Percentiles rank a stretch among this genome's conserved stretches.
Evolutionary conservation across 2,113 vertebrate genomes (phyloP).

Genomic region (Philantomba maxwellii): DNA sequence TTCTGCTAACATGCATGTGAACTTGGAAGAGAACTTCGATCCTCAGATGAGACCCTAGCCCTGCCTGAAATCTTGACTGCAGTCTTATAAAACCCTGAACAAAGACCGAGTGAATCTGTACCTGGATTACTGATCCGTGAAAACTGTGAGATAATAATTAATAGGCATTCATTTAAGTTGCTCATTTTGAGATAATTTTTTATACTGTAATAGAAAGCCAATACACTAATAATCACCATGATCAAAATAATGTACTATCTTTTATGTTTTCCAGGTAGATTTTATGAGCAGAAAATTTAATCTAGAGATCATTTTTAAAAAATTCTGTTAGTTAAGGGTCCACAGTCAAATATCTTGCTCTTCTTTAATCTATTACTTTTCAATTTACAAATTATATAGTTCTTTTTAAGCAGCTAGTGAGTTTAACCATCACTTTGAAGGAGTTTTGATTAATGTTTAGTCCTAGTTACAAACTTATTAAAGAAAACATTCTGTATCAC

Average conservation of each 20-base stretch:
- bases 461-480: background rate
- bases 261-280: background rate
- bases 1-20: background rate
- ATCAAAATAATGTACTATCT: background rate
- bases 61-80: background rate
- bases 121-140: background rate
- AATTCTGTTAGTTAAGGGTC: constrained; percentile 11
- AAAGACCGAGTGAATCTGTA: background rate
- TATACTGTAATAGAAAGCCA: background rate
- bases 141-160: constrained; percentile 1
- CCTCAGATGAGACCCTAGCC: background rate
- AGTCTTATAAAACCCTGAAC: background rate
- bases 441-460: background rate
- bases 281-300: background rate
- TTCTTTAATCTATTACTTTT: background rate
- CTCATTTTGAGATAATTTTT: background rate
- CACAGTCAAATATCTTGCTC: background rate
- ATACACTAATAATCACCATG: background rate
- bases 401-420: background rate
- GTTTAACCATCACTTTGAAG: background rate
- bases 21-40: background rate
- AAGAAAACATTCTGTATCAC: background rate
- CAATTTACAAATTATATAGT: background rate
- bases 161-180: background rate
- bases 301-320: background rate